Base-by-base conservation (phyloP, 2,888 invertebrate species). In the Suillia variegata region DNA sequence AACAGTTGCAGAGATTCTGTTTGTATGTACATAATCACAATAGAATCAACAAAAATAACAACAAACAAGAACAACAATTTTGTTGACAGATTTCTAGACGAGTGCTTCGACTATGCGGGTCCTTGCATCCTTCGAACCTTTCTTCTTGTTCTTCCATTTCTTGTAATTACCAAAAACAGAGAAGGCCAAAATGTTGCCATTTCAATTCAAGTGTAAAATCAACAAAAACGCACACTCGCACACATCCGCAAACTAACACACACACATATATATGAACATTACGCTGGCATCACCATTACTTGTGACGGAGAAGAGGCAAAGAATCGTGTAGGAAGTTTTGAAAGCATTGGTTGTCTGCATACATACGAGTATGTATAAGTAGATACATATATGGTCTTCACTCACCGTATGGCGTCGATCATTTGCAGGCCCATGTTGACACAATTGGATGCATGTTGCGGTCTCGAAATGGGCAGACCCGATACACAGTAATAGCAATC, bases 401-500 rank as follows among this genome's bases (percentile, higher is more conserved):
- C 68, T 70, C 70, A 95, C 96, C 92, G 87, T 75, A 96, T 96
- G 24, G 95, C 94, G 70, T 96, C 94, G 67, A 96, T 96, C 96
- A 96, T 96, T 81, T 94, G 92, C 64, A 97, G 82, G 1, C 96
- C 96, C 96, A 96, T 96, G 72, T 94, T 93, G 74, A 96, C 96
- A 77, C 96, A 96, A 83, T 96, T 96, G 80, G 92, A 92, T 1
- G 96, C 96, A 78, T 96, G 96, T 82, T 94, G 94, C 1, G 96
- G 96, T 58, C 96, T 84, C 5, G 95, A 95, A 24, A 96, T 89
- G 0, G 96, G 96, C 69, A 96, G 85, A 0, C 96, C 96, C 0
- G 94, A 94, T 8, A 96, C 96, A 78, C 96, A 96, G 83, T 96
- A 96, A 83, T 97, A 97, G 78, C 96, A 97, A 81, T 97, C 96